Conservation (phyloP, 1,140 invertebrate genomes). For the Drosophila sp. region DNA sequence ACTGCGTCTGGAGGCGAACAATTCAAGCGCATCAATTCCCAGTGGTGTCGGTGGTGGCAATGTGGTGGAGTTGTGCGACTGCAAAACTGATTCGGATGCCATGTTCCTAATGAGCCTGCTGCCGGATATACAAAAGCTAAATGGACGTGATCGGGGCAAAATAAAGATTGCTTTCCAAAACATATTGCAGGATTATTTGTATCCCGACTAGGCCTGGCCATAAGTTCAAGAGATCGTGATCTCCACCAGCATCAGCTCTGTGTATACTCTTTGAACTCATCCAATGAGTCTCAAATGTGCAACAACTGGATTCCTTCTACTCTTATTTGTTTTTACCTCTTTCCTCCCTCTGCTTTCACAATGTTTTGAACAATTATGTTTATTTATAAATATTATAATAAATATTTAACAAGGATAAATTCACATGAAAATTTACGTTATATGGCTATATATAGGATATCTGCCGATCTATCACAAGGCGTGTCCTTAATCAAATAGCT, state of each 20-base stretch:
- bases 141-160: slow-evolving; percentile 79
- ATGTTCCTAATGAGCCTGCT: slow-evolving; percentile 82
- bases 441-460: slow-evolving; percentile 48
- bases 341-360: slow-evolving; percentile 25
- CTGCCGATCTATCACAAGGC: slow-evolving; percentile 34
- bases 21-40: slow-evolving; percentile 26
- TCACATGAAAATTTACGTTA: slow-evolving; percentile 60
- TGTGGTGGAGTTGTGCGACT: slow-evolving; percentile 76
- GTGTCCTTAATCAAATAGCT: slow-evolving; percentile 63
- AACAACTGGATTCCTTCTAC: slow-evolving; percentile 8
- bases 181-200: slow-evolving; percentile 79
- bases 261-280: slow-evolving; percentile 54
- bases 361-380: slow-evolving; percentile 58
- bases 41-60: slow-evolving; percentile 16
- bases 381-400: slow-evolving; percentile 71
- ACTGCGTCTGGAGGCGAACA: slow-evolving; percentile 49
- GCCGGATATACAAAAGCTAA: slow-evolving; percentile 79
- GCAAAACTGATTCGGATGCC: slow-evolving; percentile 81
- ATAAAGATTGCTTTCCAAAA: slow-evolving; percentile 82
- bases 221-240: slow-evolving; percentile 25
- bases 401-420: slow-evolving; percentile 74
- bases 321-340: background rate
- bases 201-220: slow-evolving; percentile 67
- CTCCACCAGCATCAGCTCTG: slow-evolving; percentile 37
- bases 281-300: slow-evolving; percentile 12